Evolutionary conservation across 2,113 vertebrate genomes (phyloP).

Genomic region (Istiophorus platypterus): DNA sequence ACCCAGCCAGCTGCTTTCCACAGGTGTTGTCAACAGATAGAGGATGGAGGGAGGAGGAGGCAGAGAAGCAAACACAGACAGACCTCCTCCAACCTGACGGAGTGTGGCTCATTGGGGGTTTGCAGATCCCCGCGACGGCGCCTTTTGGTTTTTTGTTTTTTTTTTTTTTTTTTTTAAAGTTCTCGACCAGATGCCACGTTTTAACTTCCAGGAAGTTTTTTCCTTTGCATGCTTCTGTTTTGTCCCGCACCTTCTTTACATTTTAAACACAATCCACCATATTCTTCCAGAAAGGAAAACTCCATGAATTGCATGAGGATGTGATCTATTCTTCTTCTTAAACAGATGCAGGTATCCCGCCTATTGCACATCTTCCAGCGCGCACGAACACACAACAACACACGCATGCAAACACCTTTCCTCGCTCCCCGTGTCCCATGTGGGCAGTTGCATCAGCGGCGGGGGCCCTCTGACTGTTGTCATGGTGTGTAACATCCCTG

Average conservation of each 20-base stretch:
- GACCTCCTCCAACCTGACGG: slow-evolving; percentile 37
- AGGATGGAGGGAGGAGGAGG: slow-evolving; percentile 33
- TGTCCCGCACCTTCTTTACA: background rate
- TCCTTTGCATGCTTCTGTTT: too few species aligned
- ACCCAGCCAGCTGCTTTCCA: slow-evolving; percentile 69
- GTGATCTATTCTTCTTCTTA: background rate
- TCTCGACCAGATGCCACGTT: too few species aligned
- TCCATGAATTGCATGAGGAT: background rate
- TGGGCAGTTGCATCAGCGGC: slow-evolving; percentile 71
- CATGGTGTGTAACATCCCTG: slow-evolving; percentile 70
- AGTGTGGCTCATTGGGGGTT: slow-evolving; percentile 23
- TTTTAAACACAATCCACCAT: too few species aligned
- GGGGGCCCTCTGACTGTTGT: slow-evolving; percentile 67
- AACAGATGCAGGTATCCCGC: slow-evolving; percentile 30
- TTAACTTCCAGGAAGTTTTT: too few species aligned
- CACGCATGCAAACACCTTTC: slow-evolving; percentile 50
- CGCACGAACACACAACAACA: slow-evolving; percentile 21
- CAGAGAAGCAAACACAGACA: slow-evolving; percentile 50
- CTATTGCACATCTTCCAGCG: background rate
- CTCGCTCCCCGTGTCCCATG: slow-evolving; percentile 41
- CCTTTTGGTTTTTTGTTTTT: too few species aligned
- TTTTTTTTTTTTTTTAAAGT: too few species aligned
- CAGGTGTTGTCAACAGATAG: slow-evolving; percentile 70
- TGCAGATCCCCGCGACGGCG: slow-evolving; percentile 4
- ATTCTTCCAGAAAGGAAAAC: background rate